phyloP scores from a whole-genome alignment of 2,888 invertebrate genomes.

The Polymixis flavicincta region DNA sequence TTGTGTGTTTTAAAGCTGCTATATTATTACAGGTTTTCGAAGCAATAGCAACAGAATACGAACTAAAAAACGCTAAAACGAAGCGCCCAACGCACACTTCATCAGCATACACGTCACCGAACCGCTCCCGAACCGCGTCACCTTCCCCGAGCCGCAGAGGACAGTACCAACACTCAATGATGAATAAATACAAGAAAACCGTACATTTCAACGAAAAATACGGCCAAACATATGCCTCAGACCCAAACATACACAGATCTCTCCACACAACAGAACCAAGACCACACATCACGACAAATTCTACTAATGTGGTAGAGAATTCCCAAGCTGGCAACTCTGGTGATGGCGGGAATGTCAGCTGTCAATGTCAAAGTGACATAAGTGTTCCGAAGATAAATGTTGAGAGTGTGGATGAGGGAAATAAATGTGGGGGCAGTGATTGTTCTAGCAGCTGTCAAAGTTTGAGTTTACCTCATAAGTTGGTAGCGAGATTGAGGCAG shows the following conservation, averaged over 20 bases:
- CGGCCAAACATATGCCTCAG: conserved; percentile 79
- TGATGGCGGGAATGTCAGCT: conserved; percentile 63
- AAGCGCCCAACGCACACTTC: conserved; percentile 72
- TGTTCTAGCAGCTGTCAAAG: conserved; percentile 67
- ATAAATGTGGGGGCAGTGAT: conserved; percentile 45
- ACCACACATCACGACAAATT: conserved; percentile 48
- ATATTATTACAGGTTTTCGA: conserved; percentile 81
- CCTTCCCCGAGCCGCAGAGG: conserved; percentile 79
- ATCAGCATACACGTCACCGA: conserved; percentile 81
- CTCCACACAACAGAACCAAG: conserved; percentile 32
- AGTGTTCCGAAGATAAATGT: conserved; percentile 72
- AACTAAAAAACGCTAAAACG: conserved; percentile 77
- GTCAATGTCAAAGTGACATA: conserved; percentile 65
- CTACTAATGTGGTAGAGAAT: conserved; percentile 68
- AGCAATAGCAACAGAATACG: conserved; percentile 87
- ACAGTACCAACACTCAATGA: conserved; percentile 84
- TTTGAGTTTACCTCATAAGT: conserved; percentile 76
- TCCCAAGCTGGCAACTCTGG: conserved; percentile 69
- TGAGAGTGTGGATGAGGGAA: conserved; percentile 62
- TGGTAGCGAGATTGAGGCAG: conserved; percentile 80
- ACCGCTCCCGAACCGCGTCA: conserved; percentile 79
- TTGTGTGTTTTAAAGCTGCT: neutral
- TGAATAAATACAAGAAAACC: conserved; percentile 78
- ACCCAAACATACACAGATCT: conserved; percentile 82
- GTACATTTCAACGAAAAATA: conserved; percentile 79